A percentile compares a stretch with the other conserved stretches of the same genome.
phyloP scores from a whole-genome alignment of 2,797 vertebrate genomes.

The Sebastiscus albofasciatus region DNA sequence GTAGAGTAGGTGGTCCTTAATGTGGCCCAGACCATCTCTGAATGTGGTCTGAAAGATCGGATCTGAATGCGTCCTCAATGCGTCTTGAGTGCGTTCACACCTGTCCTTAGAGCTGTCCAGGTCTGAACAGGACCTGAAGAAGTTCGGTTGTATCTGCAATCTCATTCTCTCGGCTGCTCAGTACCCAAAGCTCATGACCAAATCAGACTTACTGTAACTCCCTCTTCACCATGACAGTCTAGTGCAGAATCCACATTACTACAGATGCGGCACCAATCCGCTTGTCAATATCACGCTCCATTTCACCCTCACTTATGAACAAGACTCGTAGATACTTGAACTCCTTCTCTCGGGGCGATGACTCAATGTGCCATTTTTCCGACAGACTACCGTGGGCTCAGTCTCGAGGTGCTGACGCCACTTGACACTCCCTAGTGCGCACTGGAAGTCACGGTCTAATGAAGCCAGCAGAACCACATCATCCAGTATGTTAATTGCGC shows the following conservation, averaged over 20 bases:
- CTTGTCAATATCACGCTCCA: background rate
- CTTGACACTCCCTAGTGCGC: background rate
- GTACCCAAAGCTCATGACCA: background rate
- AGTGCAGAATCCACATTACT: background rate
- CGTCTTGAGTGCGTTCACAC: accelerated
- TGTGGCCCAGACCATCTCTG: too few relatives aligned
- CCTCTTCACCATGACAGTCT: background rate
- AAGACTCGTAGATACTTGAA: background rate
- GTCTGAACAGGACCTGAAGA: too few relatives aligned
- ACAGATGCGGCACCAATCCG: background rate
- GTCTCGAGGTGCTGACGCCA: background rate
- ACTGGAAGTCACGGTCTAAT: background rate
- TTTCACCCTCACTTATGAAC: background rate
- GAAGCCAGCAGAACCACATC: background rate
- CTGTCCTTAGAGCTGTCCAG: too few relatives aligned
- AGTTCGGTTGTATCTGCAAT: accelerated
- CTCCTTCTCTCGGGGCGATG: background rate
- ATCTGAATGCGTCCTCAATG: too few relatives aligned
- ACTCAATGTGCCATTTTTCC: background rate
- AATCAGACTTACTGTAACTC: background rate
- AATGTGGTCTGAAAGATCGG: too few relatives aligned
- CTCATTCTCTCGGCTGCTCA: background rate
- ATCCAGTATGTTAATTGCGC: background rate
- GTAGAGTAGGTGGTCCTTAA: too few relatives aligned
- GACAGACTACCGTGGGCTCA: background rate